phyloP scores from a whole-genome alignment of 2,113 vertebrate species.

The Alaudala cheleensis region DNA sequence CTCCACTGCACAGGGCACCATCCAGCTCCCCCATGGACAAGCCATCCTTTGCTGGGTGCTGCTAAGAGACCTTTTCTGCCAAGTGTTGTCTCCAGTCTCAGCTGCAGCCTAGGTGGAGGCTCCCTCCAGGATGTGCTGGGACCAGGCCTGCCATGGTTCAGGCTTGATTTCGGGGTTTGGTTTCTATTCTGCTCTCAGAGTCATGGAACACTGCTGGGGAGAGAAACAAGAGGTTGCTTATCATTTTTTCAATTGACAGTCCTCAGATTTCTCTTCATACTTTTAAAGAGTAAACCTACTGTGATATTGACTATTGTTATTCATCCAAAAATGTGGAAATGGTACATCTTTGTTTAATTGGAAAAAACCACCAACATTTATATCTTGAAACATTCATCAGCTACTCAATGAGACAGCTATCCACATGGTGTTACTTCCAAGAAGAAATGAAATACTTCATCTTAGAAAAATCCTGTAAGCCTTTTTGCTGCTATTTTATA shows the following conservation, averaged over 20 bases:
- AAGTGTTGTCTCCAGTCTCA: rapidly evolving
- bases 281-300: not conserved
- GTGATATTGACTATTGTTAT: not conserved
- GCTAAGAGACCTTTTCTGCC: not conserved
- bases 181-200: not conserved
- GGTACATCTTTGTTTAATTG: not conserved
- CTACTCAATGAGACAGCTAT: not conserved
- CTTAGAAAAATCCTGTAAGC: not conserved
- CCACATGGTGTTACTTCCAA: not conserved
- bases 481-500: not conserved
- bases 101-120: not conserved
- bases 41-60: not conserved
- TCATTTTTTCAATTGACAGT: not conserved
- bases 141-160: not conserved
- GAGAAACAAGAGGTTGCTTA: not conserved
- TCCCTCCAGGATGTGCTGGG: not conserved
- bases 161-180: not conserved
- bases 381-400: not conserved
- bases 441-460: not conserved
- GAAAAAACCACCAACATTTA: not conserved
- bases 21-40: not conserved
- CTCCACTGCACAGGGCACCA: not conserved
- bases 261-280: not conserved
- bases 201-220: not conserved
- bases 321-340: not conserved